Percentiles rank a stretch among this genome's conserved stretches.
Evolutionary conservation across 2,888 invertebrate species (phyloP).

Genomic region (Pedicia rivosa): DNA sequence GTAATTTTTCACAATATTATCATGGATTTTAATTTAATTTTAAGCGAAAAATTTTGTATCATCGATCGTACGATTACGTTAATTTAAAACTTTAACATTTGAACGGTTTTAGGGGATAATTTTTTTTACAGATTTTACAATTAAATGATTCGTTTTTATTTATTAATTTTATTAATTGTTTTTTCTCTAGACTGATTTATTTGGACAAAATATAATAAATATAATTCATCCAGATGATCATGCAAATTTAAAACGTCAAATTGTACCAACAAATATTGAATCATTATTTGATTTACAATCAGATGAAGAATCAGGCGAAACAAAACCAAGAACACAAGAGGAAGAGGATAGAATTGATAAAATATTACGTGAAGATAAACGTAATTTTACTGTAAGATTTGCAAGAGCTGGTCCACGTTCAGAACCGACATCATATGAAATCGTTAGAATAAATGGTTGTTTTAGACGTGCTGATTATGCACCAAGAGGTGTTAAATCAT

Average conservation of each 20-base stretch:
- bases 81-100: no score
- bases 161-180: slow-evolving; percentile 5
- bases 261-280: slow-evolving; percentile 36
- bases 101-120: no score
- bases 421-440: slow-evolving; percentile 54
- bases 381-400: slow-evolving; percentile 40
- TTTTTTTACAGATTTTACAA: no score
- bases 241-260: slow-evolving; percentile 47
- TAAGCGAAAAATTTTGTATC: no score
- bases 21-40: no score
- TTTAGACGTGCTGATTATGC: slow-evolving; percentile 41
- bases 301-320: slow-evolving; percentile 38
- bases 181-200: slow-evolving; percentile 55
- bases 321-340: slow-evolving; percentile 31
- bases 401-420: slow-evolving; percentile 54
- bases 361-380: slow-evolving; percentile 31
- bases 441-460: slow-evolving; percentile 50
- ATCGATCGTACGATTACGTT: no score
- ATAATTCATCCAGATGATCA: slow-evolving; percentile 71
- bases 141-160: not conserved
- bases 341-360: slow-evolving; percentile 27
- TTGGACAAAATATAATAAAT: slow-evolving; percentile 65
- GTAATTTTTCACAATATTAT: no score
- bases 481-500: slow-evolving; percentile 33
- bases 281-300: slow-evolving; percentile 26